Evolutionary conservation across 2,113 vertebrate species (phyloP), one percentile per base, ranked within the genome.

Genomic region (Mastomys coucha): DNA sequence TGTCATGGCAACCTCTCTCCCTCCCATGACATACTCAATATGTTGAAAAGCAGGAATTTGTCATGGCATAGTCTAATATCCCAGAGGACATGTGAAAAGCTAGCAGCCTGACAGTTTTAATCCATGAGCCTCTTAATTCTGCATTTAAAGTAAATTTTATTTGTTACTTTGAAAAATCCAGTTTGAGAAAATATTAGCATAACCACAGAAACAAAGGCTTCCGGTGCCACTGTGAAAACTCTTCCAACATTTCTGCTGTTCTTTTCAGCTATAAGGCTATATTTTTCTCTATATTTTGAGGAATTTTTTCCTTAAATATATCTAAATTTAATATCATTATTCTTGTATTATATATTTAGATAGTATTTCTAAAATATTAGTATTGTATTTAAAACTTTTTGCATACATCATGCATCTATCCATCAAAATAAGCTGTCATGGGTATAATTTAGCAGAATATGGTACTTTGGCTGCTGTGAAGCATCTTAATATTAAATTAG

Each of bases 11-110:
- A 95, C 80, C 56, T 77, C 56, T 91, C 65, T 77, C 39, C 65
- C 65, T 77, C 39, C 65, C 36, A 73, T 72, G 76, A 70, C n/a
- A 26, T 39, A 16, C 12, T 70, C 73, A 28, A 36, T 89, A 89
- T 95, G 97, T 94, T 96, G 81, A 96, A 88, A 93, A 53, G 3
- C 28, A 70, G 39, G 16, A 80, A 49, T 95, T 91, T 91, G 60
- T 85, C 81, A 60, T 5, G 17, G 45, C 69, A 20, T 16, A 33
- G 26, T 81, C 1, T 56, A 87, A 58, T 22, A 56, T 75, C 26
- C 42, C 56, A 14, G 22, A 87, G 78, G 51, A 14, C 12, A 51
- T 80, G 24, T 53, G n/a, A 80, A 92, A 88, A 20, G 39, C 17
- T 73, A 20, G 58, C 13, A 82, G 42, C 0, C 19, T 93, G 88